Percentiles rank a stretch among this genome's conserved stretches.
phyloP scores from a whole-genome alignment of 2,797 vertebrate species.

The Diglossa cyanea region DNA sequence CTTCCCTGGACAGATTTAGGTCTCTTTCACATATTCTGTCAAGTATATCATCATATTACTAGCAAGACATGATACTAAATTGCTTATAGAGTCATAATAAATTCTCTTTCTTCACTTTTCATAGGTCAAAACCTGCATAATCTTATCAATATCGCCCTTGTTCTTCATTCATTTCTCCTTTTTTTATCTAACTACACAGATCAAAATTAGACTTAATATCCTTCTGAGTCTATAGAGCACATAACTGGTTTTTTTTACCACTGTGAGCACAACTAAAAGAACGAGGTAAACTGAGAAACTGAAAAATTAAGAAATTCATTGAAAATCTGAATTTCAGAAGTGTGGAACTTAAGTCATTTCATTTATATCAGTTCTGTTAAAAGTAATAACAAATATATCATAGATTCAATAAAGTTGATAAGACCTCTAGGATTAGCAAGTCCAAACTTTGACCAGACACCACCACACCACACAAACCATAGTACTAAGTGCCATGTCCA shows the following conservation, averaged over 20 bases:
- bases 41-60: neutral
- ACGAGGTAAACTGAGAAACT: neutral
- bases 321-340: neutral
- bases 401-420: neutral
- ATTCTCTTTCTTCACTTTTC: neutral
- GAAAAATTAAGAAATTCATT: neutral
- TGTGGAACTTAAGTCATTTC: neutral
- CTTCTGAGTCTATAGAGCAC: neutral
- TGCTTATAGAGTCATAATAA: neutral
- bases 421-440: neutral
- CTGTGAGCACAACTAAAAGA: neutral
- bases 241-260: neutral
- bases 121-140: neutral
- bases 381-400: neutral
- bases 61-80: neutral
- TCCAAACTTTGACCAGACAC: neutral
- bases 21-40: neutral
- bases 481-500: neutral
- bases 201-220: neutral
- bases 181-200: neutral
- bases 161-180: neutral
- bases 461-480: neutral
- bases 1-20: neutral
- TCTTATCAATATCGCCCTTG: neutral
- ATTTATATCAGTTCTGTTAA: neutral